Conservation (phyloP, 2,888 invertebrate genomes). For the Eledone cirrhosa region DNA sequence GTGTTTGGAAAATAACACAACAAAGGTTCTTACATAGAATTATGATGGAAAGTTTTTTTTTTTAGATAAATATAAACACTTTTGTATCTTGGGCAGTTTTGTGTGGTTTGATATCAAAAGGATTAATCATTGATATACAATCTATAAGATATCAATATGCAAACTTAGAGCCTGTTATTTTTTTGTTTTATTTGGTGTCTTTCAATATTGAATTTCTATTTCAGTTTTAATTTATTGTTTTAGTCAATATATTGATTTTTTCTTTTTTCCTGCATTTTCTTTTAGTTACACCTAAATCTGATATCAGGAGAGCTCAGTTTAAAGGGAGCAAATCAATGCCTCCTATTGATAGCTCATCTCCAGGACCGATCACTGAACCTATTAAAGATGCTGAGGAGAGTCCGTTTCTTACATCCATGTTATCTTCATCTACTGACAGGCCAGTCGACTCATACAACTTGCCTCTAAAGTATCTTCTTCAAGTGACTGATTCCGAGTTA, state of each 20-base stretch:
- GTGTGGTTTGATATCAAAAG: too few species aligned
- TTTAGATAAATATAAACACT: too few species aligned
- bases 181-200: too few species aligned
- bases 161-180: too few species aligned
- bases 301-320: conserved; percentile 23
- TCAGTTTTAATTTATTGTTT: too few species aligned
- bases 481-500: conserved; percentile 64
- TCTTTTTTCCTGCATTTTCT: not conserved
- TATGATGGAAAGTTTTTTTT: too few species aligned
- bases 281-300: conserved; percentile 9
- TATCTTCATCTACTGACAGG: conserved; percentile 23
- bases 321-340: conserved; percentile 21
- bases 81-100: too few species aligned
- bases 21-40: too few species aligned
- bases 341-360: conserved; percentile 22
- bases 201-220: too few species aligned
- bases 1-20: too few species aligned
- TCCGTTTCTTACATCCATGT: not conserved
- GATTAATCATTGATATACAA: too few species aligned
- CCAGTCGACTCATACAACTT: conserved; percentile 46
- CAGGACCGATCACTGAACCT: conserved; percentile 9
- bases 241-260: not conserved
- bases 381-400: conserved; percentile 10
- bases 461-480: conserved; percentile 51
- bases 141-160: too few species aligned